Percentiles rank a stretch among this genome's conserved stretches.
Evolutionary conservation across 2,113 vertebrate genomes (phyloP).

Genomic region (Merops nubicus): DNA sequence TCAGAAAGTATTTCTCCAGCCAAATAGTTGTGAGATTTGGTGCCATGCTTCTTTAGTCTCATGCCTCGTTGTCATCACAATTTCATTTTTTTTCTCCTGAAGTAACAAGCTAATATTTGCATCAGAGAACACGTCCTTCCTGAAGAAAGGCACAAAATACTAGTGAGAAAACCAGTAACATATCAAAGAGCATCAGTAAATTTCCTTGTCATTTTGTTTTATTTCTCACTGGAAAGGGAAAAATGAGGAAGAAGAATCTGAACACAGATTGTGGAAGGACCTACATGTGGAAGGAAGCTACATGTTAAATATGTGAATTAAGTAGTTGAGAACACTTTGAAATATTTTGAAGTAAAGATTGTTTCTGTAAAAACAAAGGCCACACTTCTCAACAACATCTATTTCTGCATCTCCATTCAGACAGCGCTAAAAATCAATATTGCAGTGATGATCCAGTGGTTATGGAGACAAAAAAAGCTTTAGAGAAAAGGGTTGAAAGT

Average conservation of each 20-base stretch:
- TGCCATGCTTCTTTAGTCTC: background rate
- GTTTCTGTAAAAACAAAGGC: background rate
- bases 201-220: background rate
- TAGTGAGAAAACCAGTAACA: background rate
- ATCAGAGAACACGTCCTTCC: fast-evolving
- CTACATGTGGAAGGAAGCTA: background rate
- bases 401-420: background rate
- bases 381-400: fast-evolving
- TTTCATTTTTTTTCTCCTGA: background rate
- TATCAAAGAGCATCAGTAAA: background rate
- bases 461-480: background rate
- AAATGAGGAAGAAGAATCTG: background rate
- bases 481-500: background rate
- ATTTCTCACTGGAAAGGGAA: background rate
- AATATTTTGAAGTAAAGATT: background rate
- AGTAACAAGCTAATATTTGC: background rate
- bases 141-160: background rate
- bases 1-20: background rate
- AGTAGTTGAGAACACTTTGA: background rate
- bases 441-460: fast-evolving
- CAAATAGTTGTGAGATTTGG: background rate
- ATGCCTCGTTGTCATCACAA: background rate
- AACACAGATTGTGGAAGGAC: background rate
- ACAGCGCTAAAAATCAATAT: background rate
- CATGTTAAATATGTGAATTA: background rate